These are phyloP conservation scores for Silurus asotus DNA, from an alignment of 2,113 vertebrate genomes.

Conservation along the genomic window DNA sequence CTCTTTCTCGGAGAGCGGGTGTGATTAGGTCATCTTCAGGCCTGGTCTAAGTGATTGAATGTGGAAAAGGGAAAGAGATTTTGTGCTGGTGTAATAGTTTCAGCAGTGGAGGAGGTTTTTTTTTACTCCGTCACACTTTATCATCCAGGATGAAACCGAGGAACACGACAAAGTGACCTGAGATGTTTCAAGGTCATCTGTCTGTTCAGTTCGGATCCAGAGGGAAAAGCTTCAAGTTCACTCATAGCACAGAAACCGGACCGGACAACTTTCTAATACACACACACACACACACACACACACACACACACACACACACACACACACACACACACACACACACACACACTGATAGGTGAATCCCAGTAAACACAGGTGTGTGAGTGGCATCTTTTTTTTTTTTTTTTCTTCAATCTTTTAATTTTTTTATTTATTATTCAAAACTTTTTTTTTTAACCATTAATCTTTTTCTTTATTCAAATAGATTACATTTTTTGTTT, in stretches of 20 bases:
- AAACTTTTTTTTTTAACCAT: too few species aligned
- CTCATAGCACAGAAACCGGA: background rate
- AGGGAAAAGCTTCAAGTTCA: background rate
- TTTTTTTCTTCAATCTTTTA: too few species aligned
- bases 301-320: slow-evolving; percentile 20
- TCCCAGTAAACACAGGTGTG: too few species aligned
- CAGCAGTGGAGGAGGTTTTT: background rate
- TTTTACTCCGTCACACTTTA: background rate
- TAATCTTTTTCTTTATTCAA: too few species aligned
- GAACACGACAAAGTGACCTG: background rate
- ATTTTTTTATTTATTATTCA: too few species aligned
- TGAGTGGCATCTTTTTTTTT: too few species aligned
- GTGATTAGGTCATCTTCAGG: slow-evolving; percentile 21
- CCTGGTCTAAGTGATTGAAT: slow-evolving; percentile 41
- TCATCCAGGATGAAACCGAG: background rate
- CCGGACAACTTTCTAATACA: slow-evolving; percentile 26
- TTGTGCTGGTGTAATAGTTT: slow-evolving; percentile 35
- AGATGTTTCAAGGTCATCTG: background rate
- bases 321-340: too few species aligned
- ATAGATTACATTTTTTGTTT: too few species aligned
- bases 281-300: slow-evolving; percentile 40
- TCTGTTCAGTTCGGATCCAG: background rate
- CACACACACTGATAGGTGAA: too few species aligned
- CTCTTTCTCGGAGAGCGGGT: background rate
- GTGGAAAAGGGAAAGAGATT: slow-evolving; percentile 9